These are phyloP conservation scores for Darevskia nairensis DNA, from an alignment of 2,797 vertebrate genomes.

Conservation along the genomic window DNA sequence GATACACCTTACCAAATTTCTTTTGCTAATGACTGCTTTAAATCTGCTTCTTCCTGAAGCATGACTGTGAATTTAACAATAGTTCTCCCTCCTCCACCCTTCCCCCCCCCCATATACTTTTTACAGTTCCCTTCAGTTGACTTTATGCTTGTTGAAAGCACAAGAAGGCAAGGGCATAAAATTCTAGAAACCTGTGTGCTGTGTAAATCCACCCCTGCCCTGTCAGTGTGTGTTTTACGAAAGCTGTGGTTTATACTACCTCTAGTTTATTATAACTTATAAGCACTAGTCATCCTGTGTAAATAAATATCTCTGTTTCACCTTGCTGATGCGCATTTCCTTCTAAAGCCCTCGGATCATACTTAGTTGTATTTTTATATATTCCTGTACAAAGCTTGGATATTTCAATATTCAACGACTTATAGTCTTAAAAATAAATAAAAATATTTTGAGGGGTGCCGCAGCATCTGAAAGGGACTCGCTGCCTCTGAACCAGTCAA, in stretches of 20 bases:
- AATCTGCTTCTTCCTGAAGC: too few relatives aligned
- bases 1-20: too few relatives aligned
- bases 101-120: too few relatives aligned
- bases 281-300: constrained; percentile 10
- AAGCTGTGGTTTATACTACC: constrained; percentile 42
- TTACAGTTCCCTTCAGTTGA: background rate
- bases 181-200: constrained; percentile 29
- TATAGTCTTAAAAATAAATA: too few relatives aligned
- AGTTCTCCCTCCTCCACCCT: too few relatives aligned
- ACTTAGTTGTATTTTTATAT: too few relatives aligned
- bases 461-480: too few relatives aligned
- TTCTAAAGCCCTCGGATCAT: background rate
- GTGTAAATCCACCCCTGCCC: constrained; percentile 37
- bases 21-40: too few relatives aligned
- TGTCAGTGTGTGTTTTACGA: constrained; percentile 27
- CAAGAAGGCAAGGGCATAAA: constrained; percentile 28
- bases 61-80: too few relatives aligned
- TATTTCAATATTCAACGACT: too few relatives aligned
- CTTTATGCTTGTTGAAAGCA: background rate
- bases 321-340: constrained; percentile 30
- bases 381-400: too few relatives aligned
- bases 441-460: too few relatives aligned
- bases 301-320: background rate
- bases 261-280: background rate
- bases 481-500: background rate